These are phyloP conservation scores for Mechanitis messenoides DNA, from an alignment of 2,888 invertebrate species.

Conservation along the genomic window DNA sequence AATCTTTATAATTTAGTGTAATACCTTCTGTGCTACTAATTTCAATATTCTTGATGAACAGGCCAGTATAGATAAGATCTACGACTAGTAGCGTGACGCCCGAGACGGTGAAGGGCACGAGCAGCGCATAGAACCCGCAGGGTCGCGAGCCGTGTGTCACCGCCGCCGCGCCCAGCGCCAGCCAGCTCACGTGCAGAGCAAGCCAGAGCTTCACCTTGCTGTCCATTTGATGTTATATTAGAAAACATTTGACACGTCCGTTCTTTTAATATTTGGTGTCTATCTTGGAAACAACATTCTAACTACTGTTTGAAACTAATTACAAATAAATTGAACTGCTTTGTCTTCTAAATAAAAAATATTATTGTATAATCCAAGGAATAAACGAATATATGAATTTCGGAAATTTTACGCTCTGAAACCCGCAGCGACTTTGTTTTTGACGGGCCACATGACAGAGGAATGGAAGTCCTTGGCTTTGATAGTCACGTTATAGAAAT, in stretches of 20 bases:
- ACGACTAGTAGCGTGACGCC: slow-evolving; percentile 44
- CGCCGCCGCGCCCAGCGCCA: slow-evolving; percentile 42
- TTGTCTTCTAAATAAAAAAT: too few relatives aligned
- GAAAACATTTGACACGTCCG: too few relatives aligned
- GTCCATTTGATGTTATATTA: slow-evolving; percentile 7
- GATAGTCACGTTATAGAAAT: slow-evolving; percentile 57
- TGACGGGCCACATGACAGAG: slow-evolving; percentile 51
- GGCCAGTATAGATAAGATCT: slow-evolving; percentile 41
- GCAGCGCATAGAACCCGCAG: slow-evolving; percentile 47
- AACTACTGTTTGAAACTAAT: too few relatives aligned
- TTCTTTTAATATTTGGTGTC: too few relatives aligned
- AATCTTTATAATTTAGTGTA: slow-evolving; percentile 6
- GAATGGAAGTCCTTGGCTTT: slow-evolving; percentile 27
- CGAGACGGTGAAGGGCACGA: slow-evolving; percentile 51
- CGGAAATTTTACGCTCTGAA: slow-evolving; percentile 46
- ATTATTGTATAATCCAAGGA: too few relatives aligned
- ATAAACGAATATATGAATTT: neutral
- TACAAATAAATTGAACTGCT: too few relatives aligned
- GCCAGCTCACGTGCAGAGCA: slow-evolving; percentile 52
- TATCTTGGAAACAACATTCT: too few relatives aligned
- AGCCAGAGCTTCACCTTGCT: slow-evolving; percentile 55
- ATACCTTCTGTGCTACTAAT: slow-evolving; percentile 49
- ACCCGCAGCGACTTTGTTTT: slow-evolving; percentile 44
- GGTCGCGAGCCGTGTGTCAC: slow-evolving; percentile 42
- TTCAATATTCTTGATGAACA: slow-evolving; percentile 48